Evolutionary conservation across 2,113 vertebrate species (phyloP), one percentile per base, ranked within the genome.

Genomic region (Channa maculata): DNA sequence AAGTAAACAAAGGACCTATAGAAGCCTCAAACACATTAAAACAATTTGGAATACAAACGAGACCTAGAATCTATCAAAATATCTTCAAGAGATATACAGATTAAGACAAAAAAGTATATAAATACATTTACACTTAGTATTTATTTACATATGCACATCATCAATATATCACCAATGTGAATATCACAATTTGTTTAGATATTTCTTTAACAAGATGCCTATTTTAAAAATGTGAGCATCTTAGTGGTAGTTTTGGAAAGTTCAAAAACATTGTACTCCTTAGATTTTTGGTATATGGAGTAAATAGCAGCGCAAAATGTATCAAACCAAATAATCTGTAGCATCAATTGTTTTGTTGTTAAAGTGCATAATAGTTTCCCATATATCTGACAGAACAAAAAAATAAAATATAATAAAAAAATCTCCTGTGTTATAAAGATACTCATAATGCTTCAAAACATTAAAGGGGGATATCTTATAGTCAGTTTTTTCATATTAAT

Each of bases 41-140:
- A 92, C 81, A 81, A 83, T 62, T 68, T 68, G 76, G 48, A 61
- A 51, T 60, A 90, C 75, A 65, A 81, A 70, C 80, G 83, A 71
- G 71, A 74, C 77, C 87, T 88, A 89, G 77, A 77, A 89, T 90
- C 90, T 93, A 90, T 91, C 90, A 92, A 94, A 93, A 93, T 92
- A 92, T 88, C 88, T 86, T 92, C 84, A 88, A 94, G 87, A 89
- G 86, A 93, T 92, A 90, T 91, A 89, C 86, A 93, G 66, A 85
- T 89, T 82, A 83, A 88, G 75, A 93, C 85, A 89, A 93, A 93
- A 90, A 41, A 87, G 92, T 85, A 92, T 92, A 93, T 86, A 91
- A 89, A 87, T 93, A 93, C 88, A 92, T 89, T 86, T 91, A 85
- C 81, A 91, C 84, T 41, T 90, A 24, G 24, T 24, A 88, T 92